These are phyloP conservation scores for Drosophila prosaltans DNA, from an alignment of 1,140 invertebrate genomes.

Conservation along the genomic window DNA sequence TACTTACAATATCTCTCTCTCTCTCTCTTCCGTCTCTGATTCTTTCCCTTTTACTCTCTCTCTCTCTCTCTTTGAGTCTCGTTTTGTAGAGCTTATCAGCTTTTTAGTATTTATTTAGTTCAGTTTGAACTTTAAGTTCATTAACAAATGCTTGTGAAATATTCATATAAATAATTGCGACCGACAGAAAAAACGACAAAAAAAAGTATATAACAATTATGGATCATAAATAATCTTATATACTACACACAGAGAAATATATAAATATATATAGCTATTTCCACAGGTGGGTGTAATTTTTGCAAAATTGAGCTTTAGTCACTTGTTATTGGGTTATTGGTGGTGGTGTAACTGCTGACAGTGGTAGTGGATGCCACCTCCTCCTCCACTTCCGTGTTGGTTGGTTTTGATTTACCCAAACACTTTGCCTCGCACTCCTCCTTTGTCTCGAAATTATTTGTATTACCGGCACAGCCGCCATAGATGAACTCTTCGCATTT, in stretches of 20 bases:
- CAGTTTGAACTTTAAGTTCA: slow-evolving; percentile 50
- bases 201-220: slow-evolving; percentile 18
- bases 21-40: background rate
- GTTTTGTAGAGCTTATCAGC: slow-evolving; percentile 6
- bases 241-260: slow-evolving; percentile 20
- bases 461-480: slow-evolving; percentile 94
- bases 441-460: slow-evolving; percentile 92
- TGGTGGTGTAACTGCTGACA: slow-evolving; percentile 28
- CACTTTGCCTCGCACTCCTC: slow-evolving; percentile 91
- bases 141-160: slow-evolving; percentile 60
- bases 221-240: slow-evolving; percentile 31
- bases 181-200: background rate
- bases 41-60: background rate
- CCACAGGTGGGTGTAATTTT: slow-evolving; percentile 11
- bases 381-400: background rate
- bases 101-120: slow-evolving; percentile 28
- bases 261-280: background rate
- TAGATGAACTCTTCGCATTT: slow-evolving; percentile 91
- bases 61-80: background rate
- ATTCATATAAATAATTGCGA: slow-evolving; percentile 26
- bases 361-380: background rate
- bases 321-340: slow-evolving; percentile 28
- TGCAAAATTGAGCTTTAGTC: slow-evolving; percentile 5
- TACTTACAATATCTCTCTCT: background rate
- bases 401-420: slow-evolving; percentile 54